Conservation (phyloP, 1,140 invertebrate genomes). For the Phenacoccus solenopsis region DNA sequence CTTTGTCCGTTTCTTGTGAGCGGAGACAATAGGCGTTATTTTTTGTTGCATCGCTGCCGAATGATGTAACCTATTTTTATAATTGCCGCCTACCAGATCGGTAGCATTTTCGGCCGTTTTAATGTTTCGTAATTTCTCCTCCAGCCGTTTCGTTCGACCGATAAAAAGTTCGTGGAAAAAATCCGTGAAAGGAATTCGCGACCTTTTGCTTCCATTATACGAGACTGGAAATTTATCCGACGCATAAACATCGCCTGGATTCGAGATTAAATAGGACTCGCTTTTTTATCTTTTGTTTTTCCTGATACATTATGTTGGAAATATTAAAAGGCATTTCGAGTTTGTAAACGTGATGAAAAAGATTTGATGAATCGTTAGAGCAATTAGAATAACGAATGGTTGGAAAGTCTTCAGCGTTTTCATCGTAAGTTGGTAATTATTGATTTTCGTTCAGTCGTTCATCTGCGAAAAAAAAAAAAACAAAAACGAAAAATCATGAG, state of each 20-base stretch:
- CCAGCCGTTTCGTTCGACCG: background rate
- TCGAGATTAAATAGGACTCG: background rate
- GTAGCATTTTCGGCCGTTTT: background rate
- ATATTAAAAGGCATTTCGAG: background rate
- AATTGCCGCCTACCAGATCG: background rate
- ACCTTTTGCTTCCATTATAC: background rate
- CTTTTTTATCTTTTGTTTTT: background rate
- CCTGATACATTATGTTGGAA: background rate
- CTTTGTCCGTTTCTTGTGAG: background rate
- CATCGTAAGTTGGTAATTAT: background rate
- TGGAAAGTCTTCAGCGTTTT: background rate
- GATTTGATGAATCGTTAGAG: background rate
- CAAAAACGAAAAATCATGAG: background rate
- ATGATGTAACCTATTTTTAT: background rate
- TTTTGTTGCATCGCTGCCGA: background rate
- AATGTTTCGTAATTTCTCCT: background rate
- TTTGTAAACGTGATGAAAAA: background rate
- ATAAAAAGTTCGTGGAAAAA: background rate
- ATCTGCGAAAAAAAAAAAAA: background rate
- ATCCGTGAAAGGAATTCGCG: background rate
- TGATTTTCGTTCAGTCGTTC: background rate
- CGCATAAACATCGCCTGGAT: background rate
- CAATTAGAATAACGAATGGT: background rate
- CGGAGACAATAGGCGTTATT: background rate
- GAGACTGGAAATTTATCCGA: background rate